Evolutionary conservation across 2,113 vertebrate genomes (phyloP).

Genomic region (Brachionichthys hirsutus): DNA sequence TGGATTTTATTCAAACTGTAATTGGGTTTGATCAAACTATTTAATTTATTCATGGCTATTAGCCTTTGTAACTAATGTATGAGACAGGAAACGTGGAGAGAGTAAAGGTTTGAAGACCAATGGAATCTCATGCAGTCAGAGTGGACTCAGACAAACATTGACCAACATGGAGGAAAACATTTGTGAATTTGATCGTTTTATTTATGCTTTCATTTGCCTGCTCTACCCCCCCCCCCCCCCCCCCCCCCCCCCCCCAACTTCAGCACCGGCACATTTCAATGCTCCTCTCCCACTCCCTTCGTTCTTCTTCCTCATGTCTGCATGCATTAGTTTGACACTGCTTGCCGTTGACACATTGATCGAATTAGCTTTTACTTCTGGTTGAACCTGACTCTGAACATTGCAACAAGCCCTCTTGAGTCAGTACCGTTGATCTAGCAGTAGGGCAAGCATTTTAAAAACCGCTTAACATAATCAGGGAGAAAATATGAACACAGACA

Average conservation of each 20-base stretch:
- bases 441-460: constrained; percentile 35
- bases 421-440: constrained; percentile 52
- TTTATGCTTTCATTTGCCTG: background rate
- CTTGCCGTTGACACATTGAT: constrained; percentile 70
- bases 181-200: too few species aligned
- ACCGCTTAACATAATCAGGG: constrained; percentile 27
- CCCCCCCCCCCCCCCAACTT: too few species aligned
- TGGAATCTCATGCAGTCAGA: too few species aligned
- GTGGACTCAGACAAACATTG: too few species aligned
- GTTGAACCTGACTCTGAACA: constrained; percentile 46
- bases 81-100: too few species aligned
- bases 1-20: too few species aligned
- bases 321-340: constrained; percentile 36
- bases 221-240: background rate
- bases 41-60: too few species aligned
- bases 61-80: too few species aligned
- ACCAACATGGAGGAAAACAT: too few species aligned
- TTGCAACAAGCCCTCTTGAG: constrained; percentile 37
- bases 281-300: constrained; percentile 30
- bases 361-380: constrained; percentile 68
- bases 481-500: constrained; percentile 19
- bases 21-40: too few species aligned
- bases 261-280: constrained; percentile 1
- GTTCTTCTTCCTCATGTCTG: constrained; percentile 37
- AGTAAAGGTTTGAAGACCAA: too few species aligned